phyloP scores from a whole-genome alignment of 2,113 vertebrate species.

The Tupaia chinensis region DNA sequence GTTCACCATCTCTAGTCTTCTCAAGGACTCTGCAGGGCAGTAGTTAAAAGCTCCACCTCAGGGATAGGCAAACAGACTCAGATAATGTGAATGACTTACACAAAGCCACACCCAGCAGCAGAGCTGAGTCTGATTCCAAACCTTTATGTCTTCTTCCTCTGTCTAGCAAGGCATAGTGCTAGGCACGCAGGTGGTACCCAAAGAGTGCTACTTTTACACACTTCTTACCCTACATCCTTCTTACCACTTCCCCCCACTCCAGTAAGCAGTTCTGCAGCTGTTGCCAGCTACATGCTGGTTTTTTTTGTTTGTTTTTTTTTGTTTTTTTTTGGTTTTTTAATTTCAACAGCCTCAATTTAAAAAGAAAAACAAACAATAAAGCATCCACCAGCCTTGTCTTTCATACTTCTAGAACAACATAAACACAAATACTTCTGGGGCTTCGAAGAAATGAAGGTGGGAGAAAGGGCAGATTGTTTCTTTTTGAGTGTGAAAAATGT shows the following conservation, averaged over 20 bases:
- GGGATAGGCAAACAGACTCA: not conserved
- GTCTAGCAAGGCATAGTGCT: constrained; percentile 14
- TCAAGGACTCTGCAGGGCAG: not conserved
- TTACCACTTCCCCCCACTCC: not conserved
- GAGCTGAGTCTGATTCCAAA: not conserved
- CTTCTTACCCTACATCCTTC: constrained; percentile 34
- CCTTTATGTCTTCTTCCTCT: not conserved
- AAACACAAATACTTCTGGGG: constrained; percentile 26
- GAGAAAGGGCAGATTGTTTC: not conserved
- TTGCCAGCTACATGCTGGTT: constrained; percentile 45
- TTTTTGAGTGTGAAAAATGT: constrained; percentile 17
- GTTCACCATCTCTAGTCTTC: not conserved
- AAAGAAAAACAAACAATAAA: constrained; percentile 35
- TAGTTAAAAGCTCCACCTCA: not conserved
- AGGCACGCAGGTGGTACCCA: constrained; percentile 9
- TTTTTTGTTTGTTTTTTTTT: not conserved
- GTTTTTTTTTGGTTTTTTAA: constrained; percentile 1
- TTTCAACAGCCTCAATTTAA: constrained; percentile 55
- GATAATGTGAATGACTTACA: not conserved
- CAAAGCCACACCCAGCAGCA: not conserved
- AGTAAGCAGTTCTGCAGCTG: constrained; percentile 70
- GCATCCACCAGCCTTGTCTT: constrained; percentile 28
- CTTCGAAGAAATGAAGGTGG: constrained; percentile 28
- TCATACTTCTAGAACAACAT: constrained; percentile 50
- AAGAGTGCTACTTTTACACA: constrained; percentile 25